These are phyloP conservation scores for Coenonympha arcania DNA, from an alignment of 2,888 invertebrate genomes.

Conservation along the genomic window DNA sequence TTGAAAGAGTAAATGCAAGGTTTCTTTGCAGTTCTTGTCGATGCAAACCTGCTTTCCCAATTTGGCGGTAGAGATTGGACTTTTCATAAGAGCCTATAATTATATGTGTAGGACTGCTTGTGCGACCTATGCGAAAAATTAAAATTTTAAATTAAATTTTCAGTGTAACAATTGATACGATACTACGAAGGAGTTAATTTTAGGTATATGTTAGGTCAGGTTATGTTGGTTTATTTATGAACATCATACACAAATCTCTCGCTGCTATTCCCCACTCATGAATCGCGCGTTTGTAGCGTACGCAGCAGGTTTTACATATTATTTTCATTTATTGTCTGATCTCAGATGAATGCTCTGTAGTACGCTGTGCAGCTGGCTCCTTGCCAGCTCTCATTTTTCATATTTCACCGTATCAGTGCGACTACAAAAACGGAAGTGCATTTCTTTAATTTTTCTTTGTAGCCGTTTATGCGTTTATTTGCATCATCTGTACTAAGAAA, in stretches of 20 bases:
- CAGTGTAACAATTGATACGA: too few species aligned
- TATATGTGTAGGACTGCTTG: too few species aligned
- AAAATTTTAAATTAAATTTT: too few species aligned
- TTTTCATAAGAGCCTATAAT: too few species aligned
- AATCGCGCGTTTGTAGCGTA: neutral
- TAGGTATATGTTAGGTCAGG: neutral
- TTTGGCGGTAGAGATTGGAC: too few species aligned
- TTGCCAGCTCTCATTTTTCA: slow-evolving; percentile 64
- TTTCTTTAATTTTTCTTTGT: slow-evolving; percentile 32
- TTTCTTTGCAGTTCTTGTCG: too few species aligned
- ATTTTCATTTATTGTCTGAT: slow-evolving; percentile 23
- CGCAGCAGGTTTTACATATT: slow-evolving; percentile 13
- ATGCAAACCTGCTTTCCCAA: too few species aligned
- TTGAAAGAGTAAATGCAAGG: too few species aligned
- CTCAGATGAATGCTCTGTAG: slow-evolving; percentile 66
- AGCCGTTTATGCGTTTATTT: neutral
- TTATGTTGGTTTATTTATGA: neutral
- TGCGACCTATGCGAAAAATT: too few species aligned
- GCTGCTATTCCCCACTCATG: neutral
- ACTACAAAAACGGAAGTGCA: slow-evolving; percentile 50
- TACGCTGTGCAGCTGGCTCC: slow-evolving; percentile 63
- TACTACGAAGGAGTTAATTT: neutral
- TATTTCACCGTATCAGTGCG: slow-evolving; percentile 65
- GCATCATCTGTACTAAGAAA: too few species aligned
- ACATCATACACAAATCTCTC: neutral